These are phyloP conservation scores for Petrosia ficiformis DNA, from an alignment of 37 sponge, comb jelly and placozoan species.

Conservation along the genomic window DNA sequence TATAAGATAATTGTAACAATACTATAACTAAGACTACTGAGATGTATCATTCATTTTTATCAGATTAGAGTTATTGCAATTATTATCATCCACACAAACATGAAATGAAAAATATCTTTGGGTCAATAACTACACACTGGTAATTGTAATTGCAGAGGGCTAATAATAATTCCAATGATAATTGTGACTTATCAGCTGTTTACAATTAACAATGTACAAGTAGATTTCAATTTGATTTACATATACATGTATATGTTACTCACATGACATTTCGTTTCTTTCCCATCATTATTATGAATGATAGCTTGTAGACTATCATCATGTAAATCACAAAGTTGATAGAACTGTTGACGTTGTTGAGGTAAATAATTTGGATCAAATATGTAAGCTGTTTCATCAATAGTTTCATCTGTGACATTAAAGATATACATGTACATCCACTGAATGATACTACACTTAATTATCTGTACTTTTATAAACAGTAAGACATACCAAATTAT, in stretches of 20 bases:
- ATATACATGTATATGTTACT: constrained; percentile 5
- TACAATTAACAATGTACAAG: too few relatives aligned
- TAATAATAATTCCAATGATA: too few relatives aligned
- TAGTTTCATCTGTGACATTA: neutral
- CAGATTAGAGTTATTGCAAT: too few relatives aligned
- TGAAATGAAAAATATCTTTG: too few relatives aligned
- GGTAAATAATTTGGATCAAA: constrained; percentile 57
- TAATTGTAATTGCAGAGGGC: too few relatives aligned
- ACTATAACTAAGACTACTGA: too few relatives aligned
- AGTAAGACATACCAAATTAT: neutral
- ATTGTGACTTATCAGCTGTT: too few relatives aligned
- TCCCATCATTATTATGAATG: constrained; percentile 63
- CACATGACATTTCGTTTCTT: constrained; percentile 55
- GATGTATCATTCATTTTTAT: too few relatives aligned
- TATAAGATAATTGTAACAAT: neutral
- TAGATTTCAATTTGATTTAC: too few relatives aligned
- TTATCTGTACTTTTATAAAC: neutral
- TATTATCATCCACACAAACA: too few relatives aligned
- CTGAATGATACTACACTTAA: neutral
- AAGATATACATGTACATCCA: neutral
- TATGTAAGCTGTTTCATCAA: constrained; percentile 28
- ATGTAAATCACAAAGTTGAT: constrained; percentile 74
- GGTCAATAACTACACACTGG: too few relatives aligned
- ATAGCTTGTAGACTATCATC: constrained; percentile 46
- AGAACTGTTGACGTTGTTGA: constrained; percentile 40